Conservation (phyloP, 2,888 invertebrate genomes). For the Chymomyza amoena region DNA sequence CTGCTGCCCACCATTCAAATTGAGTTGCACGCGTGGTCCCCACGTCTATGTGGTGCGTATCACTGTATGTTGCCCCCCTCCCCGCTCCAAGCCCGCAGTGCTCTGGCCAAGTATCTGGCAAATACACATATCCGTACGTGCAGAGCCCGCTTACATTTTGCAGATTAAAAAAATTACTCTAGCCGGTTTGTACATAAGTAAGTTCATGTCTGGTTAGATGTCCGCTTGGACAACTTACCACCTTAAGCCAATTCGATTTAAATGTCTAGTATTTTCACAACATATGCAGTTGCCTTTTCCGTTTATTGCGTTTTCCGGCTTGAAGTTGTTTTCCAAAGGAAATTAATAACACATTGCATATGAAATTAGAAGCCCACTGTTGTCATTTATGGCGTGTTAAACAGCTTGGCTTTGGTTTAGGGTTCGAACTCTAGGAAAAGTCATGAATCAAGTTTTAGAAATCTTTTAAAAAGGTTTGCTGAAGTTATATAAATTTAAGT, state of each 20-base stretch:
- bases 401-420: not conserved
- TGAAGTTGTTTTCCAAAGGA: constrained; percentile 2
- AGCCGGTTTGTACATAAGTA: not conserved
- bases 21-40: constrained; percentile 70
- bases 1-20: constrained; percentile 67
- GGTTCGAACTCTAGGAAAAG: not conserved
- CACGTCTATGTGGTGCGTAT: constrained; percentile 16
- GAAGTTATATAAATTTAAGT: too few species aligned
- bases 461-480: too few species aligned
- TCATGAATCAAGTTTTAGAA: not conserved
- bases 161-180: constrained; percentile 55
- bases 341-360: constrained; percentile 34
- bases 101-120: constrained; percentile 49
- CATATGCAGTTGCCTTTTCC: constrained; percentile 18
- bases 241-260: constrained; percentile 73
- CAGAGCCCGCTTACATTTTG: constrained; percentile 62
- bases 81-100: constrained; percentile 35
- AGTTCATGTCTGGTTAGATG: not conserved
- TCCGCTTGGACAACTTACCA: constrained; percentile 16
- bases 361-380: constrained; percentile 25
- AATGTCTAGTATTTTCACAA: constrained; percentile 67
- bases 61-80: constrained; percentile 48
- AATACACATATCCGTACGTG: constrained; percentile 64
- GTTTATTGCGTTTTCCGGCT: constrained; percentile 62
- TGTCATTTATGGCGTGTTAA: not conserved